Evolutionary conservation across 2,113 vertebrate genomes (phyloP).

Genomic region (Phalacrocorax brasilianus): DNA sequence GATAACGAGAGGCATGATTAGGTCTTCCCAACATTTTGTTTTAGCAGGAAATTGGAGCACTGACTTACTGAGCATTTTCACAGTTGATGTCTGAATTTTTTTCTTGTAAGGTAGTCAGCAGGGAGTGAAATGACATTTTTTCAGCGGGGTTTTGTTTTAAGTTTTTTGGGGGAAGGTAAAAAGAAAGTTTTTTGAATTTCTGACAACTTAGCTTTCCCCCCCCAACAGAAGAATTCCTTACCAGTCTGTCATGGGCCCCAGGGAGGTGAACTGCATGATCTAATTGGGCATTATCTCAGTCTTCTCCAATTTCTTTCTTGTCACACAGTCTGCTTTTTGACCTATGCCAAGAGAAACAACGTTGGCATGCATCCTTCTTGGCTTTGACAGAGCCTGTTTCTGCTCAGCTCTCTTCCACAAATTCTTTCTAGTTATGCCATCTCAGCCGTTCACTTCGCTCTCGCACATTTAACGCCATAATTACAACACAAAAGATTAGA

Average conservation of each 20-base stretch:
- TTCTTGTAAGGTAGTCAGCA: background rate
- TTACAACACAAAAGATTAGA: conserved; percentile 21
- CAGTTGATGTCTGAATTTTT: background rate
- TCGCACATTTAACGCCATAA: conserved; percentile 10
- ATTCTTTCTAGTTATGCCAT: conserved; percentile 53
- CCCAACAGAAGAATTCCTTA: background rate
- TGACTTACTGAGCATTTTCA: background rate
- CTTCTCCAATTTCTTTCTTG: conserved; percentile 64
- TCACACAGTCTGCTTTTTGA: conserved; percentile 65
- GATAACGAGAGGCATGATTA: background rate
- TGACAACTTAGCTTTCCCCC: background rate
- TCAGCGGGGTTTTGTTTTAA: background rate
- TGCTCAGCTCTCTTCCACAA: conserved; percentile 48
- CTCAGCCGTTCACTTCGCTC: conserved; percentile 9
- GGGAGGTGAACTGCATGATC: conserved; percentile 61
- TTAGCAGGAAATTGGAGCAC: background rate
- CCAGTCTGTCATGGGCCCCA: conserved; percentile 17
- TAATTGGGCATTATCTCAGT: conserved; percentile 62
- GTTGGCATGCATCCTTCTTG: conserved; percentile 55
- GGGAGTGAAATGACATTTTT: background rate
- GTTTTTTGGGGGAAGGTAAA: background rate
- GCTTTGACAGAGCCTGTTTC: conserved; percentile 54
- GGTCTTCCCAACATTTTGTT: background rate
- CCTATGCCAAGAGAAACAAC: conserved; percentile 67
- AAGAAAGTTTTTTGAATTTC: background rate